Evolutionary conservation across 1,140 invertebrate species (phyloP).

Genomic region (Propsilocerus akamusi): DNA sequence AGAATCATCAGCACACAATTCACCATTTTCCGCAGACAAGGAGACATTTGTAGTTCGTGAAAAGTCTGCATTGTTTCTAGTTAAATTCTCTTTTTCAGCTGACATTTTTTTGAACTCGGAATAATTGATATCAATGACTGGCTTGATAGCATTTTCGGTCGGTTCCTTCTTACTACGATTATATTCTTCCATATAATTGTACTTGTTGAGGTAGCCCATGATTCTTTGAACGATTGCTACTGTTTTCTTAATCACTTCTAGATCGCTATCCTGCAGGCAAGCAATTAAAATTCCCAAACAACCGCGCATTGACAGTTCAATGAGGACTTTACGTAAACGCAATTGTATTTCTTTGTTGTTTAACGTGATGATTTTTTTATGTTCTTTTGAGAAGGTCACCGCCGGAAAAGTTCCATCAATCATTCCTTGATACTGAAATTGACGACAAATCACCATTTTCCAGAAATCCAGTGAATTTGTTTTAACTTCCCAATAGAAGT

Average conservation of each 20-base stretch:
- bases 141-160: not conserved
- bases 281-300: slow-evolving; percentile 45
- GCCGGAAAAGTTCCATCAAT: slow-evolving; percentile 55
- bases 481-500: slow-evolving; percentile 66
- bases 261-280: slow-evolving; percentile 48
- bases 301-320: slow-evolving; percentile 38
- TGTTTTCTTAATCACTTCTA: slow-evolving; percentile 42
- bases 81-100: not conserved
- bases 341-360: slow-evolving; percentile 44
- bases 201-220: slow-evolving; percentile 32
- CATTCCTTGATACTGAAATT: slow-evolving; percentile 54
- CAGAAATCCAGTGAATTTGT: slow-evolving; percentile 47
- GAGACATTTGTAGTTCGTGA: not conserved
- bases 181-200: slow-evolving; percentile 27
- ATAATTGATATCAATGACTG: not conserved
- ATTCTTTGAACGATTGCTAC: slow-evolving; percentile 34
- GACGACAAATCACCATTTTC: slow-evolving; percentile 40
- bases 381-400: slow-evolving; percentile 57
- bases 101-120: not conserved
- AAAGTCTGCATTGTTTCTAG: not conserved
- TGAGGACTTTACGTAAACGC: slow-evolving; percentile 41
- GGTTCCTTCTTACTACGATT: slow-evolving; percentile 24
- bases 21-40: not conserved
- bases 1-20: slow-evolving; percentile 9
- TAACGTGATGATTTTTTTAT: slow-evolving; percentile 52